These are phyloP conservation scores for Pachycephala philippinensis DNA, from an alignment of 2,113 vertebrate species.

Conservation along the genomic window DNA sequence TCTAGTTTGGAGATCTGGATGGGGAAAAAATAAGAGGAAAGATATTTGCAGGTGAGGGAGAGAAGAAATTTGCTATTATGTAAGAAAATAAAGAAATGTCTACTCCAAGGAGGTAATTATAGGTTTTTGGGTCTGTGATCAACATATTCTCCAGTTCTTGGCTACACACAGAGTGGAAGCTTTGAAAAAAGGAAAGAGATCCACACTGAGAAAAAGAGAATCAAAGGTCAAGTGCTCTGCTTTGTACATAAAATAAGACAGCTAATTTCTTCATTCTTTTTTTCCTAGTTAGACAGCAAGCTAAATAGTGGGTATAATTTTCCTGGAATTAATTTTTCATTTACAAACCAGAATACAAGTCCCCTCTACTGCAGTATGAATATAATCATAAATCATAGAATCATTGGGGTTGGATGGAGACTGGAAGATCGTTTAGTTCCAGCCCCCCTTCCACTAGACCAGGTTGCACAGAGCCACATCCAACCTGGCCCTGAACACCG, in stretches of 20 bases:
- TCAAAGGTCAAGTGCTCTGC: neutral
- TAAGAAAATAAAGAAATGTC: neutral
- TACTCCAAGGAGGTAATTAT: neutral
- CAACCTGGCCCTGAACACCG: neutral
- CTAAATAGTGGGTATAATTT: neutral
- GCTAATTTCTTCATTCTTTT: neutral
- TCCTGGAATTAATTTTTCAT: neutral
- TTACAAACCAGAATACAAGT: neutral
- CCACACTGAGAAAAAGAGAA: neutral
- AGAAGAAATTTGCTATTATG: neutral
- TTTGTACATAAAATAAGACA: neutral
- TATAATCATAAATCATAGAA: neutral
- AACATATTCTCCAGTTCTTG: neutral
- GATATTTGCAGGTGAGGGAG: neutral
- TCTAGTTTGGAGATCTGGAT: neutral
- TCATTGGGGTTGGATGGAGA: neutral
- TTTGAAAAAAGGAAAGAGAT: neutral
- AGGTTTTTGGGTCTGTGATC: neutral
- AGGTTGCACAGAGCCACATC: neutral
- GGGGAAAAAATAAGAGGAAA: neutral
- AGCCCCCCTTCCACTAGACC: neutral
- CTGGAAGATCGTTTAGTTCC: neutral
- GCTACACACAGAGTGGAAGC: neutral
- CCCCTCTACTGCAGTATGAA: neutral
- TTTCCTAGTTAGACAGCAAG: neutral